Evolutionary conservation across 1,140 invertebrate genomes (phyloP), one percentile per base, ranked within the genome.

Genomic region (Whitmania pigra): DNA sequence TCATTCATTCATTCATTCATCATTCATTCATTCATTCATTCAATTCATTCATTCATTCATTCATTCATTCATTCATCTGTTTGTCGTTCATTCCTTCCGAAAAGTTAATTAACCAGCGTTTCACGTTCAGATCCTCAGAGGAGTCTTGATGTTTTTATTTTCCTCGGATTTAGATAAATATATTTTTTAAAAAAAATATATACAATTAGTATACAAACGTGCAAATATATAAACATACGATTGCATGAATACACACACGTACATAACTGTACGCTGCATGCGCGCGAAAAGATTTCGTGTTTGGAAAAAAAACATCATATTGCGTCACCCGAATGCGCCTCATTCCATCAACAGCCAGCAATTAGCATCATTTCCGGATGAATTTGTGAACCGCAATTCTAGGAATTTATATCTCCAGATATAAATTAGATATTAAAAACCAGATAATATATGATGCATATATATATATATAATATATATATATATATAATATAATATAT

Each of bases 1-100:
- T 60, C 55, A 60, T 60, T 60, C 55, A 60, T 60, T 60, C 55
- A 60, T 60, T 60, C 55, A 60, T 60, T 60, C 55, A 7, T 60
- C 55, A 5, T 60, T 60, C 55, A 5, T 60, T 60, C 55, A 5
- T 60, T 60, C n/a, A 7, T 27, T 60, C 55, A 60, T 60, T 60
- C 55, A 60, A 7, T 60, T 5, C n/a, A 7, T 60, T 60, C 55
- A 17, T 60, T 27, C n/a, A 22, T 60, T 60, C 55, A 5, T 60
- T 60, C 55, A 60, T 60, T 60, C 55, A 60, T 6, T 60, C 55
- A 17, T 60, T 60, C 55, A 22, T 6, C 27, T 27, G n/a, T 60
- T 60, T 27, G 55, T 17, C 17, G 27, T 60, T 60, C 55, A 60
- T 17, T 60, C 55, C n/a, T 60, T 60, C 55, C 55, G 17, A 17